Conservation (phyloP, 1,140 invertebrate species). For the Vanessa atalanta region DNA sequence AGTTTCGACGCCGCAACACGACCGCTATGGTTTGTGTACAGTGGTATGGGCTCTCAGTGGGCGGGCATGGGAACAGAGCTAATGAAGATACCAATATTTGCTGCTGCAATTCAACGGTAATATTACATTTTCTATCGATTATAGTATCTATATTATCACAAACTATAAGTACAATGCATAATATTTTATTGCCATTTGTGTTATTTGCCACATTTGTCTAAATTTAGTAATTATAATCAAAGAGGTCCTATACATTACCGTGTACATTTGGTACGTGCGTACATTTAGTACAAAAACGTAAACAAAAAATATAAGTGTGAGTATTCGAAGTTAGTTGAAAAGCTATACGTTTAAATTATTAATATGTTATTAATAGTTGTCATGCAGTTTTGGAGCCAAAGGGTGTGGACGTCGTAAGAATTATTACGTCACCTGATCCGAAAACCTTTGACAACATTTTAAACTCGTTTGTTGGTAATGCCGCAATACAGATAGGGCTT, state of each 20-base stretch:
- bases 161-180: too few species aligned
- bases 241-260: too few species aligned
- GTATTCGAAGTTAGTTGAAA: too few species aligned
- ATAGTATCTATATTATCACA: too few species aligned
- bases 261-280: too few species aligned
- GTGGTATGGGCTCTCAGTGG: conserved; percentile 82
- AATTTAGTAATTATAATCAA: too few species aligned
- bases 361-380: conserved; percentile 77
- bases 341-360: neutral
- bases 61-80: conserved; percentile 86
- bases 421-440: conserved; percentile 85
- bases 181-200: too few species aligned
- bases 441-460: conserved; percentile 86
- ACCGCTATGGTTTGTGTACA: conserved; percentile 14
- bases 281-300: too few species aligned
- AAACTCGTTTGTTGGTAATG: conserved; percentile 90
- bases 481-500: conserved; percentile 89
- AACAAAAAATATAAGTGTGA: too few species aligned
- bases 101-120: conserved; percentile 82
- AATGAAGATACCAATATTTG: conserved; percentile 85
- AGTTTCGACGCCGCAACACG: neutral
- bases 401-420: conserved; percentile 85
- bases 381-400: conserved; percentile 83
- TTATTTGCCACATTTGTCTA: too few species aligned
- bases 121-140: too few species aligned